A percentile compares a stretch with the other conserved stretches of the same genome.
These are phyloP conservation scores for Scolopax mira DNA, from an alignment of 2,113 vertebrate genomes.

Conservation along the genomic window DNA sequence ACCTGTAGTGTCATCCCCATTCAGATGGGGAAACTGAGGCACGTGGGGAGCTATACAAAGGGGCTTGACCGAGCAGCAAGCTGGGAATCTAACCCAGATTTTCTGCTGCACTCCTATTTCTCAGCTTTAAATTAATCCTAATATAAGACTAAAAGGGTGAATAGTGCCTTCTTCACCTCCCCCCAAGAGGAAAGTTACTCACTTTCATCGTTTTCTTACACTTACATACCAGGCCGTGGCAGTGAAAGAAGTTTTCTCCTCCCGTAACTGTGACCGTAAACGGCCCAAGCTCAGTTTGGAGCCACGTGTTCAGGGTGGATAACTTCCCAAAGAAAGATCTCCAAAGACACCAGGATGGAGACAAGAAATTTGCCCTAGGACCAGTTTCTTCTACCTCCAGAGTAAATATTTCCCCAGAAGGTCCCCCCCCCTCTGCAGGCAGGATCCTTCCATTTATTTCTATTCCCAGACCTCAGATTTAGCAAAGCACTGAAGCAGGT, in stretches of 20 bases:
- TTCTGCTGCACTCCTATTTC: background rate
- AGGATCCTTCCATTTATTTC: slow-evolving; percentile 13
- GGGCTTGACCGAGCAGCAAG: background rate
- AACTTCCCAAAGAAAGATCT: background rate
- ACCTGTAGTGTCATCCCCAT: background rate
- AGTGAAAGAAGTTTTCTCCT: background rate
- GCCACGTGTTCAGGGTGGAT: background rate
- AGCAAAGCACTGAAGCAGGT: slow-evolving; percentile 36
- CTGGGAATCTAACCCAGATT: background rate
- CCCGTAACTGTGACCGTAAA: background rate
- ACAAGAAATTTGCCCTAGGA: background rate
- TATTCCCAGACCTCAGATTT: slow-evolving; percentile 6
- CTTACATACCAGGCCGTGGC: background rate
- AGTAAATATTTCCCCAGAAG: background rate
- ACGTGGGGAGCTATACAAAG: fast-evolving
- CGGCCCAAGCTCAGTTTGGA: background rate
- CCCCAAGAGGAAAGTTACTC: background rate
- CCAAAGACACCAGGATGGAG: background rate
- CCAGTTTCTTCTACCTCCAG: background rate
- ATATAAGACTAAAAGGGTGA: background rate
- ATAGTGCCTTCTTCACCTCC: background rate
- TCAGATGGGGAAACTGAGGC: background rate
- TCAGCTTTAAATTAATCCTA: background rate
- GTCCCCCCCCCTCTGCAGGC: background rate
- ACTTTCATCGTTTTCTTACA: background rate